Percentiles rank a stretch among this genome's conserved stretches.
These are phyloP conservation scores for Corydoras sp. DNA, from an alignment of 2,113 vertebrate genomes.

Conservation along the genomic window DNA sequence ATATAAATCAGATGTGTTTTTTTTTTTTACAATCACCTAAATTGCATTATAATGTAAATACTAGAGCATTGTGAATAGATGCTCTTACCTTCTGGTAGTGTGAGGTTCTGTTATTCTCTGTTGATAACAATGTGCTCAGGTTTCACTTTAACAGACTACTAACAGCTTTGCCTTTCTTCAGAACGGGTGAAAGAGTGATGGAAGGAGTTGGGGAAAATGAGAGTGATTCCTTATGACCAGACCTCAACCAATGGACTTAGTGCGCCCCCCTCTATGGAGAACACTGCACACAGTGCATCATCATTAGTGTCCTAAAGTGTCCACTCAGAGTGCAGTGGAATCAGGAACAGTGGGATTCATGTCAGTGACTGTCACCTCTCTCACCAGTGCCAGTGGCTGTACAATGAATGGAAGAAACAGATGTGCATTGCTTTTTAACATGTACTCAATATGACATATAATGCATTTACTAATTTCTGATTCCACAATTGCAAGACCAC, in stretches of 20 bases:
- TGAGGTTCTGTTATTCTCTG: slow-evolving; percentile 43
- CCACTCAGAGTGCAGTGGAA: slow-evolving; percentile 32
- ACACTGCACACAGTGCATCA: slow-evolving; percentile 40
- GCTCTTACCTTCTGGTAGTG: slow-evolving; percentile 56
- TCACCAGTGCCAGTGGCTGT: slow-evolving; percentile 1
- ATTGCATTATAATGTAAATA: neutral
- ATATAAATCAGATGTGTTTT: too few species aligned
- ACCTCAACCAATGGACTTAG: slow-evolving; percentile 16
- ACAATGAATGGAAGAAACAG: too few species aligned
- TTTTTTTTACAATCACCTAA: too few species aligned
- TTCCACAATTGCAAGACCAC: neutral
- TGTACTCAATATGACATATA: neutral
- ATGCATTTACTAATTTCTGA: neutral
- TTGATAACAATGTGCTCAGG: slow-evolving; percentile 57
- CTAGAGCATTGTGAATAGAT: slow-evolving; percentile 15
- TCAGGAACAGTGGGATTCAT: slow-evolving; percentile 17
- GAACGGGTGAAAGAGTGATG: slow-evolving; percentile 51
- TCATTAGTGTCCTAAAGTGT: slow-evolving; percentile 43
- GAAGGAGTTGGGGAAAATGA: slow-evolving; percentile 41
- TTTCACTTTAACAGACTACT: slow-evolving; percentile 50
- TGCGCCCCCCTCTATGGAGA: slow-evolving; percentile 43
- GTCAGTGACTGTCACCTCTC: neutral
- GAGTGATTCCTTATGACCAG: slow-evolving; percentile 39
- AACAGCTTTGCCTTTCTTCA: slow-evolving; percentile 50
- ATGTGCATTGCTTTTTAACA: too few species aligned